Conservation (phyloP, 2,888 invertebrate genomes). For the Rhynchonema sp. region DNA sequence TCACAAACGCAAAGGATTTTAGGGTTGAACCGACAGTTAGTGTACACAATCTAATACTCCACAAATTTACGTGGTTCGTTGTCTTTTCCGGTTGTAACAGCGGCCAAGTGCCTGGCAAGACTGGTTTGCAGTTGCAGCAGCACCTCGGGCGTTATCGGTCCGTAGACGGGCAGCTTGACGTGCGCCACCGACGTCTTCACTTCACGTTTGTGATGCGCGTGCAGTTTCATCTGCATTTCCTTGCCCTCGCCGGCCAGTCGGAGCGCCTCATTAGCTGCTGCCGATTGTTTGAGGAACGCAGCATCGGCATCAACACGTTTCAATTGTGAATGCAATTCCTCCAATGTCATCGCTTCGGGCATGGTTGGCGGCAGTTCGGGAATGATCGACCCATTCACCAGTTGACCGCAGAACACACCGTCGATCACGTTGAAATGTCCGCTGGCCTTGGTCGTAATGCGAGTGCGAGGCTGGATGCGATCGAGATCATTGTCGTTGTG, state of each 20-base stretch:
- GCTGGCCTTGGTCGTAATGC: neutral
- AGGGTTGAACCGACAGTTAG: too few species aligned
- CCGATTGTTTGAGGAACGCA: neutral
- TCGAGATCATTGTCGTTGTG: too few species aligned
- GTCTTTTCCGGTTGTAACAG: neutral
- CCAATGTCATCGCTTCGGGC: neutral
- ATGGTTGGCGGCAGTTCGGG: neutral
- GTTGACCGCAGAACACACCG: conserved; percentile 1
- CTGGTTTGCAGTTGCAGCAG: neutral
- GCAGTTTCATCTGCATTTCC: neutral
- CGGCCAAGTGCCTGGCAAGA: neutral
- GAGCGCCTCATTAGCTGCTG: neutral
- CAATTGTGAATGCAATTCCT: neutral
- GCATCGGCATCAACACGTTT: neutral
- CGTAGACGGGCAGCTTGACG: neutral
- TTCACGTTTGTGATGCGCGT: neutral
- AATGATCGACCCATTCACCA: neutral
- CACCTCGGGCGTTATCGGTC: neutral
- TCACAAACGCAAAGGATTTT: too few species aligned
- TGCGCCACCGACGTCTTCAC: neutral
- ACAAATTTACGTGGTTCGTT: neutral
- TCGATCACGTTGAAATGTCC: neutral
- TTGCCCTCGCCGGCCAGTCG: neutral
- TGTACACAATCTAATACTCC: too few species aligned
- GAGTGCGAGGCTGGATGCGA: too few species aligned